Evolutionary conservation across 2,113 vertebrate species (phyloP).

Genomic region (Pongo abelii): DNA sequence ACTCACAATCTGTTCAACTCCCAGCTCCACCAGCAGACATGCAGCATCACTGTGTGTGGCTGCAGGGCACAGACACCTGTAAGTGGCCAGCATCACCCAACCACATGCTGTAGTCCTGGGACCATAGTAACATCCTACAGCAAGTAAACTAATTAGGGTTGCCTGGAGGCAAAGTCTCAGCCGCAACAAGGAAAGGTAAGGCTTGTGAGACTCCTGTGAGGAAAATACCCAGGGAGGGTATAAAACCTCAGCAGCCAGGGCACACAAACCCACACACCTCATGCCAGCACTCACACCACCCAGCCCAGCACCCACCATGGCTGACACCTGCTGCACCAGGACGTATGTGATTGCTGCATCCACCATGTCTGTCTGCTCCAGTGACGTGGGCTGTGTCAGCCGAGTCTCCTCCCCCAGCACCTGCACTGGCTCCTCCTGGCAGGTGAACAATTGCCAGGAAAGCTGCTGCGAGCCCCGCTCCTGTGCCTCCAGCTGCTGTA

Average conservation of each 20-base stretch:
- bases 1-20: neutral
- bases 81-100: neutral
- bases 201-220: neutral
- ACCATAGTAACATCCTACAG: neutral
- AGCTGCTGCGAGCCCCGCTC: neutral
- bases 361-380: slow-evolving; percentile 9
- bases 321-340: neutral
- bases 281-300: neutral
- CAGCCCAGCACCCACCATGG: neutral
- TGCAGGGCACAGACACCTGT: neutral
- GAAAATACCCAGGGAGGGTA: neutral
- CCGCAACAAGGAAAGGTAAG: slow-evolving; percentile 21
- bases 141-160: neutral
- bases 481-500: neutral
- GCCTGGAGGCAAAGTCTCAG: neutral
- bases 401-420: neutral
- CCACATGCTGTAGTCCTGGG: neutral
- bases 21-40: neutral
- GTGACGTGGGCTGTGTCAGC: neutral
- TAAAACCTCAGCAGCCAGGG: neutral
- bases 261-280: neutral
- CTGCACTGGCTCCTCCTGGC: neutral
- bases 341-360: neutral
- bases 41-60: neutral
- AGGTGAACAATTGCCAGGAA: neutral